These are phyloP conservation scores for Philereme transversata DNA, from an alignment of 2,888 invertebrate species.

Conservation along the genomic window DNA sequence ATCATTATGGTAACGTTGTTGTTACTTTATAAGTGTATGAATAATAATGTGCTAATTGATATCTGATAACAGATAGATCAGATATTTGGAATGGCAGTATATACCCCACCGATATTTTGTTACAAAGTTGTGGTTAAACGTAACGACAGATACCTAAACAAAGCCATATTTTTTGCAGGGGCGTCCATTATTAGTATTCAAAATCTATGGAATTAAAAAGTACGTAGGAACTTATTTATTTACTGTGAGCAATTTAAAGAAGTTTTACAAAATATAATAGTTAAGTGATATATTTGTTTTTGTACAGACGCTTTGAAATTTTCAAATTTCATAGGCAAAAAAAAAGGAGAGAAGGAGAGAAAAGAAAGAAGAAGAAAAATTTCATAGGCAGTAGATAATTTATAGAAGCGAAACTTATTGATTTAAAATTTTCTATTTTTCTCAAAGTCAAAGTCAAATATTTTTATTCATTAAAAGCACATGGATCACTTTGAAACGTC, in stretches of 20 bases:
- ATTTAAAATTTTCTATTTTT: constrained; percentile 60
- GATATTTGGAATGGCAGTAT: background rate
- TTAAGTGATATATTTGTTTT: background rate
- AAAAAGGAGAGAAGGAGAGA: too few species aligned
- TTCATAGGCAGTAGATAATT: background rate
- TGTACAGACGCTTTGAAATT: background rate
- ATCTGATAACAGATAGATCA: too few species aligned
- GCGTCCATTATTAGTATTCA: background rate
- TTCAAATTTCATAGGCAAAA: background rate
- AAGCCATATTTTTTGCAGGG: background rate
- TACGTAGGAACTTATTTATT: constrained; percentile 17
- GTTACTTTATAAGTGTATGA: too few species aligned
- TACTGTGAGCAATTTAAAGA: constrained; percentile 13
- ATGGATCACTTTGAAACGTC: too few species aligned
- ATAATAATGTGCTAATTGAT: too few species aligned
- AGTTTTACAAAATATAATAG: constrained; percentile 6
- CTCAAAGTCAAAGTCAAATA: too few species aligned
- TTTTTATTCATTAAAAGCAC: too few species aligned
- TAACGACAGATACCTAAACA: background rate
- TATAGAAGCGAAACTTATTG: background rate
- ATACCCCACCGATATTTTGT: background rate
- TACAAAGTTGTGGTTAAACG: background rate
- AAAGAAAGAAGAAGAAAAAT: background rate
- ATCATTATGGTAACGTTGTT: too few species aligned
- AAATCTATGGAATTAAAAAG: background rate